Conservation (phyloP, 2,797 vertebrate species). For the Ptychadena robeensis region DNA sequence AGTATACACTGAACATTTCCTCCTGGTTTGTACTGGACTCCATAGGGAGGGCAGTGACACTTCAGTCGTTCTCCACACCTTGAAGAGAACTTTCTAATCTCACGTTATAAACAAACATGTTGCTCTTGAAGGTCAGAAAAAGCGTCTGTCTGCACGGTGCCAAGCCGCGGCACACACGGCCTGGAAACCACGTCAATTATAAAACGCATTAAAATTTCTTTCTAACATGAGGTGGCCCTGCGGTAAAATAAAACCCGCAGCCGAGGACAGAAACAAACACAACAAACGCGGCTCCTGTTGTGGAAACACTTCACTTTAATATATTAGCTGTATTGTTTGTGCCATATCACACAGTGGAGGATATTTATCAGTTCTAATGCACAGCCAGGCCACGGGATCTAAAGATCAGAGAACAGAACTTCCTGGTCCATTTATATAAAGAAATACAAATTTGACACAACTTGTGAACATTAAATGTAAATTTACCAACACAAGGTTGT, state of each 20-base stretch:
- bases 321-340: not conserved
- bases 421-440: too few species aligned
- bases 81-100: not conserved
- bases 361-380: too few species aligned
- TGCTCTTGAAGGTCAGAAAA: not conserved
- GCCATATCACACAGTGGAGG: too few species aligned
- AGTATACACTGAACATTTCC: too few species aligned
- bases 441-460: too few species aligned
- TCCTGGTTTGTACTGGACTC: too few species aligned
- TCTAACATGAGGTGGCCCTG: conserved; percentile 18
- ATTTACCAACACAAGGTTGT: too few species aligned
- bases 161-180: conserved; percentile 33
- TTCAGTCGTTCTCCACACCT: not conserved
- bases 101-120: not conserved
- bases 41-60: too few species aligned
- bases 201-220: conserved; percentile 49
- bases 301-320: not conserved
- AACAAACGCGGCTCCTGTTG: conserved; percentile 9
- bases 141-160: conserved; percentile 11
- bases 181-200: conserved; percentile 27
- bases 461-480: too few species aligned
- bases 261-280: conserved; percentile 13
- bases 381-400: too few species aligned
- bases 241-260: not conserved
- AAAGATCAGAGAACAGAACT: too few species aligned